phyloP scores from a whole-genome alignment of 2,797 vertebrate species.

The Spondyliosoma cantharus region DNA sequence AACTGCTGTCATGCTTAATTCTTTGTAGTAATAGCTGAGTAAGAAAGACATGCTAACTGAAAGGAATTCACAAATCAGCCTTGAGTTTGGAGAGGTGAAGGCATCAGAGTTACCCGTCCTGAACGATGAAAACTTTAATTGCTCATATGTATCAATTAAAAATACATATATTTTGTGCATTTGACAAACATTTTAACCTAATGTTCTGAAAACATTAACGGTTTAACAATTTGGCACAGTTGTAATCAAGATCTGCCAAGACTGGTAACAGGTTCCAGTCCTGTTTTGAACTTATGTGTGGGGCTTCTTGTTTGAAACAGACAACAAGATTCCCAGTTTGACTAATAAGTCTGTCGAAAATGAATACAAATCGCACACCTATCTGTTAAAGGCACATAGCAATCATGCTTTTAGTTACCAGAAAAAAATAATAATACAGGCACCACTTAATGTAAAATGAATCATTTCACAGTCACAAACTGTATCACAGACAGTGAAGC shows the following conservation, averaged over 20 bases:
- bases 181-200: neutral
- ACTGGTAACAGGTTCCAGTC: neutral
- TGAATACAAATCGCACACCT: neutral
- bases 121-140: neutral
- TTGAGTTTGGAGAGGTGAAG: neutral
- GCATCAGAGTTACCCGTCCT: neutral
- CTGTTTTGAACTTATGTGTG: neutral
- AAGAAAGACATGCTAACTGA: neutral
- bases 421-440: neutral
- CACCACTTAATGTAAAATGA: neutral
- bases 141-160: neutral
- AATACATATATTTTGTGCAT: neutral
- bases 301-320: neutral
- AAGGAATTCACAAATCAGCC: neutral
- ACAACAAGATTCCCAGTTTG: neutral
- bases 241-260: neutral
- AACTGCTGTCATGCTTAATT: constrained; percentile 1
- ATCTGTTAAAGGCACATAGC: neutral
- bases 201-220: neutral
- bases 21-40: neutral
- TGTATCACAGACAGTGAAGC: too few relatives aligned
- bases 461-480: too few relatives aligned
- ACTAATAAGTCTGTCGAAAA: neutral
- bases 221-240: neutral
- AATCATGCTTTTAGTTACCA: neutral